Evolutionary conservation across 2,797 vertebrate species (phyloP).

Genomic region (Phaenicophaeus curvirostris): DNA sequence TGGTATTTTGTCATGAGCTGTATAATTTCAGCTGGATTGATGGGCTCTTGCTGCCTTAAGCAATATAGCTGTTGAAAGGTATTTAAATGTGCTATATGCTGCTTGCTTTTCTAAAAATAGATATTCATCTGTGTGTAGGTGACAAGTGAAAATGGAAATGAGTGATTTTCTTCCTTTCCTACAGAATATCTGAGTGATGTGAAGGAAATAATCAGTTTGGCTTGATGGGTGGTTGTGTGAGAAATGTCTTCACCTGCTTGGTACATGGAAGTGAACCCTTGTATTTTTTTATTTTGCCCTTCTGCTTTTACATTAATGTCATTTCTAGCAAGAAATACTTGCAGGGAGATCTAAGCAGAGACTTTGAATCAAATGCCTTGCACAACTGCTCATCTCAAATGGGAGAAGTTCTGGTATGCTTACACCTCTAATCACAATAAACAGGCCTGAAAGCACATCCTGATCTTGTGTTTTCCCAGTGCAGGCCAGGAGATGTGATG

Average conservation of each 20-base stretch:
- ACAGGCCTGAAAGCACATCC: background rate
- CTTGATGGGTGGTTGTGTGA: background rate
- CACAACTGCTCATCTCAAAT: background rate
- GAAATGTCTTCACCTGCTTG: background rate
- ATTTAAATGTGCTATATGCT: slow-evolving; percentile 27
- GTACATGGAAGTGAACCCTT: background rate
- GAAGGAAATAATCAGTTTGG: background rate
- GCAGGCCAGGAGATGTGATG: background rate
- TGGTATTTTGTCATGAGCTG: slow-evolving; percentile 6
- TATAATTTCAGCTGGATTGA: slow-evolving; percentile 41
- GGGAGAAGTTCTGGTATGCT: background rate
- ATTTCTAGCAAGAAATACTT: background rate
- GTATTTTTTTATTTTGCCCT: background rate
- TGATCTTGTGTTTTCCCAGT: background rate
- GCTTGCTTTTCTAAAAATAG: slow-evolving; percentile 64
- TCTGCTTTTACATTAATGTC: background rate
- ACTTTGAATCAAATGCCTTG: background rate
- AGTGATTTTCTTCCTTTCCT: slow-evolving; percentile 38
- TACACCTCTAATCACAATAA: background rate
- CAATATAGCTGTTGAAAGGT: slow-evolving; percentile 38
- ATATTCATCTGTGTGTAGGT: slow-evolving; percentile 24
- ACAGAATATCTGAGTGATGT: slow-evolving; percentile 8
- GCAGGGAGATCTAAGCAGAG: background rate
- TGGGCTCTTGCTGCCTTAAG: slow-evolving; percentile 34
- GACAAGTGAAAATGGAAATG: slow-evolving; percentile 65